A percentile compares a stretch with the other conserved stretches of the same genome.
Evolutionary conservation across 2,797 vertebrate genomes (phyloP).

Genomic region (Hippocampus kuda): DNA sequence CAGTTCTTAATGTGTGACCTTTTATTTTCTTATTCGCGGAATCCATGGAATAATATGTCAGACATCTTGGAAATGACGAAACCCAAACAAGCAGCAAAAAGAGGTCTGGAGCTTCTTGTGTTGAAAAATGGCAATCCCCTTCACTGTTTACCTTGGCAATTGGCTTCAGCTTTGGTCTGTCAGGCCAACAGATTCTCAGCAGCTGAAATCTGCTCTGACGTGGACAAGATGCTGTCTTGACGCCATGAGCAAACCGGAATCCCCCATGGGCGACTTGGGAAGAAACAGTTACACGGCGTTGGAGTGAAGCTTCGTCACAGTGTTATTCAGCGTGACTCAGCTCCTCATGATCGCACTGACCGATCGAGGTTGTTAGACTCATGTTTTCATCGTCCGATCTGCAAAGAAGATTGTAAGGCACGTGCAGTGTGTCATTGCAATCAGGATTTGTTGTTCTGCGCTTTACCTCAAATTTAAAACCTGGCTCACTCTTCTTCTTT

Average conservation of each 20-base stretch:
- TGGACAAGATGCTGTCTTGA: conserved; percentile 31
- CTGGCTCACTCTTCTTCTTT: conserved; percentile 40
- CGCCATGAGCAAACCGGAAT: conserved; percentile 5
- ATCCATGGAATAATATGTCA: conserved; percentile 13
- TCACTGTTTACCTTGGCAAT: conserved; percentile 50
- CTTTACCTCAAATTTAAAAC: conserved; percentile 31
- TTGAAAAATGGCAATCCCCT: conserved; percentile 21
- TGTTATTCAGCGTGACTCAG: conserved; percentile 6
- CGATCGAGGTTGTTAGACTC: neutral
- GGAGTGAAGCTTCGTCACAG: neutral
- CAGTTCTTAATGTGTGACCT: no score
- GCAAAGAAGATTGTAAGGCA: neutral
- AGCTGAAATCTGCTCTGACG: conserved; percentile 40
- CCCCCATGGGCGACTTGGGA: neutral
- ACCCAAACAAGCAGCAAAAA: conserved; percentile 29
- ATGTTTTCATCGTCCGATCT: neutral
- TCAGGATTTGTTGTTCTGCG: conserved; percentile 32
- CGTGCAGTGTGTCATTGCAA: conserved; percentile 20
- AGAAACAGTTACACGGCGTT: conserved; percentile 1
- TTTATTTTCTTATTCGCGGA: neutral
- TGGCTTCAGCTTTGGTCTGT: conserved; percentile 27
- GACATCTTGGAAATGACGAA: conserved; percentile 14
- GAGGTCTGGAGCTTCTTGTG: conserved; percentile 25
- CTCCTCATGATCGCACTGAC: neutral
- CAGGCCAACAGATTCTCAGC: conserved; percentile 24